Evolutionary conservation across 2,113 vertebrate genomes (phyloP).

Genomic region (Bubo bubo): DNA sequence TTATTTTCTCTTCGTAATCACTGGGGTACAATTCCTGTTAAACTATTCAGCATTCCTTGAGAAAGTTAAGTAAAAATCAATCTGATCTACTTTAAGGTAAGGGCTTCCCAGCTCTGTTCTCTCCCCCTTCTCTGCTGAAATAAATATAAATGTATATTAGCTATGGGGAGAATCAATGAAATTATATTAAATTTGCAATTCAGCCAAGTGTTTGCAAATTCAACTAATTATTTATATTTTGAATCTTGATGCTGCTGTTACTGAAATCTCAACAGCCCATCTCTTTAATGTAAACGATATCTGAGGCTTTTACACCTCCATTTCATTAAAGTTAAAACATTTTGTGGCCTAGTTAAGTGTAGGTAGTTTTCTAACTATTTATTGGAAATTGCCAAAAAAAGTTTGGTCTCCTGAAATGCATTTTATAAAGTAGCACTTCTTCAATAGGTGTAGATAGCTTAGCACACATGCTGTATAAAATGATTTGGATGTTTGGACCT

Average conservation of each 20-base stretch:
- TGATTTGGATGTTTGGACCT: neutral
- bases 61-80: conserved; percentile 49
- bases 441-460: neutral
- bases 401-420: neutral
- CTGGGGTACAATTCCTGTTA: neutral
- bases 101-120: neutral
- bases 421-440: neutral
- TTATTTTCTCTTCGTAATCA: conserved; percentile 18
- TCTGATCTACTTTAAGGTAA: conserved; percentile 13
- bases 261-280: neutral
- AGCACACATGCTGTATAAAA: neutral
- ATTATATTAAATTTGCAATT: conserved; percentile 28
- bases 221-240: conserved; percentile 31
- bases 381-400: neutral
- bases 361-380: neutral
- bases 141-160: conserved; percentile 9
- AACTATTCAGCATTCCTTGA: conserved; percentile 7
- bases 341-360: neutral
- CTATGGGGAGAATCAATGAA: conserved; percentile 14
- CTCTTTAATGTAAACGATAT: neutral
- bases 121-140: neutral
- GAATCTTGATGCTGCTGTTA: neutral
- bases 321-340: conserved; percentile 11
- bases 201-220: conserved; percentile 34
- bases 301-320: neutral